A percentile compares a stretch with the other conserved stretches of the same genome.
Conservation (phyloP, 2,113 vertebrate genomes). For the human (Homo sapiens) region GRCh38 chr3:135268001-135268500, state of each 20-base stretch:
- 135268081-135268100: not conserved
- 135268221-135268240: not conserved
- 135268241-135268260: not conserved
- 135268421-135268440: not conserved
- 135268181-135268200: not conserved
- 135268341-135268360: not conserved
- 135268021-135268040: not conserved
- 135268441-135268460: not conserved
- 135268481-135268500: not conserved
- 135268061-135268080: not conserved
- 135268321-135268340: slow-evolving; percentile 10
- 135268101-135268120: slow-evolving; percentile 36
- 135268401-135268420: not conserved
- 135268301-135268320: not conserved
- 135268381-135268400: not conserved
- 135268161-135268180: not conserved
- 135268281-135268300: not conserved
- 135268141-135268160: not conserved
- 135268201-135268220: not conserved
- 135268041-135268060: slow-evolving; percentile 23
- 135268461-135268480: not conserved
- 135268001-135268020: not conserved
- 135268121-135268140: not conserved
- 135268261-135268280: not conserved
- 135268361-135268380: not conserved